These are phyloP conservation scores for Drosophila arizonae DNA, from an alignment of 1,140 invertebrate species.

Conservation along the genomic window DNA sequence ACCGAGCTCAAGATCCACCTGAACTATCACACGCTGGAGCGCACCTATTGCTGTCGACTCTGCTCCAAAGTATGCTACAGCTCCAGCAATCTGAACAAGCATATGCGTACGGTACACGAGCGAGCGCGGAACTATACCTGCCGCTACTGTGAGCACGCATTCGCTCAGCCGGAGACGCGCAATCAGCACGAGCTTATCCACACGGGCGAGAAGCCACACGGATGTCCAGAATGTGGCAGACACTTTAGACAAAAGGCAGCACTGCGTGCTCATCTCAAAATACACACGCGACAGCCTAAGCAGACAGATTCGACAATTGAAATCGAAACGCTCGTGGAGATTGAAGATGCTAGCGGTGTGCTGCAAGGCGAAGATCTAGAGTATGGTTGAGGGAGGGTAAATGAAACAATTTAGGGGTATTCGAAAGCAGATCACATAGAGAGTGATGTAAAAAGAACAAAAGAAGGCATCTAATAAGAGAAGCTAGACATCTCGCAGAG, in stretches of 20 bases:
- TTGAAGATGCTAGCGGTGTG: background rate
- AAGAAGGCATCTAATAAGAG: no score
- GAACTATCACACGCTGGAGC: constrained; percentile 64
- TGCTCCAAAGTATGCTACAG: constrained; percentile 56
- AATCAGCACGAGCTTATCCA: constrained; percentile 66
- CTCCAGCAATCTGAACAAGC: constrained; percentile 56
- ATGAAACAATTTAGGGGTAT: background rate
- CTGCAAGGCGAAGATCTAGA: background rate
- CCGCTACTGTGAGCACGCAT: constrained; percentile 51
- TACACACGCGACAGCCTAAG: constrained; percentile 46
- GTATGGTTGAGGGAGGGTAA: background rate
- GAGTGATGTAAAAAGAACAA: no score
- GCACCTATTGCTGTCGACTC: constrained; percentile 52
- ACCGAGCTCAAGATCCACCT: constrained; percentile 62
- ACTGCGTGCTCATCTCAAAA: constrained; percentile 51
- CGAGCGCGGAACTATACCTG: constrained; percentile 52
- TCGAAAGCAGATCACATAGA: background rate
- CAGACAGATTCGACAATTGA: background rate
- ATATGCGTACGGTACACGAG: constrained; percentile 57
- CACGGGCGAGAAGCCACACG: constrained; percentile 82
- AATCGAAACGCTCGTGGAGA: background rate
- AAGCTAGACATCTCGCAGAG: background rate
- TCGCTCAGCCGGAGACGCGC: constrained; percentile 56
- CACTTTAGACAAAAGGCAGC: constrained; percentile 56
- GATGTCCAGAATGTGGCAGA: constrained; percentile 51